Evolutionary conservation across 30 jellyfish, hydroid and myxozoan genomes (phyloP).

Genomic region (Aurelia aurita complex sp. Pacific): DNA sequence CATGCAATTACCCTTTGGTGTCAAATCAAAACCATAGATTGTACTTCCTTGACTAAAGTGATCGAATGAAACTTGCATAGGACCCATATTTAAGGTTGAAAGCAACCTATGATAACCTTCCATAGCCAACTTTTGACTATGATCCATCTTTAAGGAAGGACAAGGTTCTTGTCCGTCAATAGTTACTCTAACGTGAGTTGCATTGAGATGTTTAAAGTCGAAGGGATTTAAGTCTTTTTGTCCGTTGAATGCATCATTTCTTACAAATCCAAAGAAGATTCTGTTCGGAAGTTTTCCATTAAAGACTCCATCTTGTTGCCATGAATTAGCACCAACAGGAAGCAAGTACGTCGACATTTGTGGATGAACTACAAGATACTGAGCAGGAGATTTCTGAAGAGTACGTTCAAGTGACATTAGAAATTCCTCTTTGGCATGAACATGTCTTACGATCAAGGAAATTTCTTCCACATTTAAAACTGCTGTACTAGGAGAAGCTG

Average conservation of each 20-base stretch:
- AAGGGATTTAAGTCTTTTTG: constrained; percentile 21
- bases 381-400: neutral
- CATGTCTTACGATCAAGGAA: neutral
- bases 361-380: neutral
- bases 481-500: neutral
- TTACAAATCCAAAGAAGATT: constrained; percentile 28
- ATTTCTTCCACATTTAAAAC: neutral
- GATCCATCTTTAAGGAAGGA: constrained; percentile 20
- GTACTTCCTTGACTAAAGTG: constrained; percentile 20
- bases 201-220: constrained; percentile 5
- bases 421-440: neutral
- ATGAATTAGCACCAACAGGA: neutral
- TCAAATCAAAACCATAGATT: constrained; percentile 31
- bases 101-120: constrained; percentile 19
- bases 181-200: neutral
- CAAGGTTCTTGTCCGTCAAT: constrained; percentile 8
- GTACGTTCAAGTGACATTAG: neutral
- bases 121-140: neutral
- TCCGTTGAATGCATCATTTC: constrained; percentile 33
- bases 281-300: constrained; percentile 38
- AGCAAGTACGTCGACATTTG: constrained; percentile 17
- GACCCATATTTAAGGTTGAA: neutral
- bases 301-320: constrained; percentile 21
- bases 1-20: constrained; percentile 36
- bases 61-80: neutral